Conservation (phyloP, 30 jellyfish, hydroid and myxozoan genomes). For the Pseudorhiza aurosa region DNA sequence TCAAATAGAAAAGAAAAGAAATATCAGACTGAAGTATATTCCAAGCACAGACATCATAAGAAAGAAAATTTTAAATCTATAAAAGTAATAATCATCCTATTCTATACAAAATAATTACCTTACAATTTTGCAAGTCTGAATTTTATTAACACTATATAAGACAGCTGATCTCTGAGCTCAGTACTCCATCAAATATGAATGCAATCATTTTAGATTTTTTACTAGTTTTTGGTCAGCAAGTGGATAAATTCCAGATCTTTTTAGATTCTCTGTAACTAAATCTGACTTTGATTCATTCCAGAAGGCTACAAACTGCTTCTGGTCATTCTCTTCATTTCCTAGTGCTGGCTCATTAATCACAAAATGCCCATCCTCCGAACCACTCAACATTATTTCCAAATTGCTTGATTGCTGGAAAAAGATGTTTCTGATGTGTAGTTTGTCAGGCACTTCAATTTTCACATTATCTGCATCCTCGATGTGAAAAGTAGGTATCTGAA, state of each 20-base stretch:
- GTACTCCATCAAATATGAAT: too few relatives aligned
- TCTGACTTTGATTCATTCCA: conserved; percentile 70
- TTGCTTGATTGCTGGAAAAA: conserved; percentile 48
- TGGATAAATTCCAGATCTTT: conserved; percentile 68
- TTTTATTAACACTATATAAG: too few relatives aligned
- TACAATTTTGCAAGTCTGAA: too few relatives aligned
- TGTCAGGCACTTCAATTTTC: conserved; percentile 19
- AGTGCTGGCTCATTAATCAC: conserved; percentile 43
- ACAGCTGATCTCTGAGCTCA: too few relatives aligned
- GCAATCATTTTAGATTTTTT: not conserved
- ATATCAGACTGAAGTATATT: too few relatives aligned
- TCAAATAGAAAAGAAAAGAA: too few relatives aligned
- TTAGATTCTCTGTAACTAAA: conserved; percentile 69
- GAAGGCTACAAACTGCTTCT: conserved; percentile 76
- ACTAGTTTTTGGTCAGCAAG: conserved; percentile 13
- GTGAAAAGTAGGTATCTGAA: conserved; percentile 72
- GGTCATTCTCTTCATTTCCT: conserved; percentile 27
- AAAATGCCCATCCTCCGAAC: conserved; percentile 12
- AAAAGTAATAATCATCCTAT: too few relatives aligned
- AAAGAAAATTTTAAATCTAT: too few relatives aligned
- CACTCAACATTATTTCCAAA: not conserved
- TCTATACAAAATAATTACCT: too few relatives aligned
- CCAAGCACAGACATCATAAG: too few relatives aligned
- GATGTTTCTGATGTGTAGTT: conserved; percentile 71
- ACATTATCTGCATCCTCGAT: conserved; percentile 66